Evolutionary conservation across 2,888 invertebrate genomes (phyloP), one percentile per base, ranked within the genome.

Genomic region (Leptinotarsa peninsularis): DNA sequence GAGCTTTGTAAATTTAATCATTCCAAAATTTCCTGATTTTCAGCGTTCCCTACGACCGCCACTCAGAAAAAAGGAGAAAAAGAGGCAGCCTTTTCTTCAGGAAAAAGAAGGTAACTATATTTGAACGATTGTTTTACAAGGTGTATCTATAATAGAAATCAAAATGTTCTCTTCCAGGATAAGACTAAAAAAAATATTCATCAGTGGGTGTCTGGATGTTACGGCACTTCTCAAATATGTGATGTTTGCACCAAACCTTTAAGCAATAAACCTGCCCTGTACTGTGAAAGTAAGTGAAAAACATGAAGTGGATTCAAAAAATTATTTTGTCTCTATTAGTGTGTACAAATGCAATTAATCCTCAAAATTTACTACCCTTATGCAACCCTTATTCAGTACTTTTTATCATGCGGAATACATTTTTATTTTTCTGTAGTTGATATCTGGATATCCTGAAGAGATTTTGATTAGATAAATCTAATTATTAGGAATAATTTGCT

Each of bases 71-170:
- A 86, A 90, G 96, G 83, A 91, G 96, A 82, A 97, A 97, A 89
- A 90, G 96, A 70, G 96, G 96, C 72, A 96, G 96, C 81, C 89
- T 97, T 76, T 97, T 97, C 91, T 97, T 96, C 87, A 93, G 96
- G 81, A 97, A 96, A 89, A 96, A 96, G 89, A 96, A 96, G 92
- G 96, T 91, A 86, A 72, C 10, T 63, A 18, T 14, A n/a, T 52
- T 52, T 49, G 43, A 23, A 23, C 5, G 4, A 15, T 52, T n/a
- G 43, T 43, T 43, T 43, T 3, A 43, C 43, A 13, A 43, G 43
- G 43, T 43, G 43, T 43, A 43, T 43, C 43, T 10, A 14, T 21
- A 23, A 67, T 21, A 23, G 13, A 49, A 18, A 69, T 27, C 54
- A 33, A 52, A 43, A 23, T 23, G 23, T 58, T 58, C 23, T 76